Evolutionary conservation across 2,888 invertebrate genomes (phyloP).

Genomic region (Eurytoma californica): DNA sequence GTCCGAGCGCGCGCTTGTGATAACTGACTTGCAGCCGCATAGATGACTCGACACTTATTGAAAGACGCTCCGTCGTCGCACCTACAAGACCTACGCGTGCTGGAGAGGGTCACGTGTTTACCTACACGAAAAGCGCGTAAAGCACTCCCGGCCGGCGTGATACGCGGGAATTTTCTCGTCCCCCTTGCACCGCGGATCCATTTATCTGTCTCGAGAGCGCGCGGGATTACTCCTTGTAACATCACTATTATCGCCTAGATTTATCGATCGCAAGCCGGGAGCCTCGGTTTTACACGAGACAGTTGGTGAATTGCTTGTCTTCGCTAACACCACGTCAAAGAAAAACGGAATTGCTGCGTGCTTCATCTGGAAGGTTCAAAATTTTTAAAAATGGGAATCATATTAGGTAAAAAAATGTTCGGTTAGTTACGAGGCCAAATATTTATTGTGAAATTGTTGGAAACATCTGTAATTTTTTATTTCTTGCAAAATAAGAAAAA

Average conservation of each 20-base stretch:
- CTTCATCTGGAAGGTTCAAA: neutral
- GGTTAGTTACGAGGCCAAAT: no score
- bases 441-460: no score
- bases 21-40: constrained; percentile 39
- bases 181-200: constrained; percentile 46
- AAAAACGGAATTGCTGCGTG: constrained; percentile 39
- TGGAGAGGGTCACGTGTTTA: neutral
- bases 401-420: no score
- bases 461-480: neutral
- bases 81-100: neutral
- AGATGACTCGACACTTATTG: constrained; percentile 45
- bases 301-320: constrained; percentile 53
- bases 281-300: constrained; percentile 36
- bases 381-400: neutral
- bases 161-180: constrained; percentile 46
- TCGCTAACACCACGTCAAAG: constrained; percentile 13
- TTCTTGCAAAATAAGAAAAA: neutral
- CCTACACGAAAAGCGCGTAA: neutral
- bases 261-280: constrained; percentile 50
- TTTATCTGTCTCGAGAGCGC: constrained; percentile 56
- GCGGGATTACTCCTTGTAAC: constrained; percentile 55
- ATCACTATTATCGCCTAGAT: constrained; percentile 57
- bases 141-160: constrained; percentile 24
- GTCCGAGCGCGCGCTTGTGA: constrained; percentile 12
- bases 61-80: neutral